Conservation (phyloP, 2,113 vertebrate species). For the Hippocampus abdominalis region DNA sequence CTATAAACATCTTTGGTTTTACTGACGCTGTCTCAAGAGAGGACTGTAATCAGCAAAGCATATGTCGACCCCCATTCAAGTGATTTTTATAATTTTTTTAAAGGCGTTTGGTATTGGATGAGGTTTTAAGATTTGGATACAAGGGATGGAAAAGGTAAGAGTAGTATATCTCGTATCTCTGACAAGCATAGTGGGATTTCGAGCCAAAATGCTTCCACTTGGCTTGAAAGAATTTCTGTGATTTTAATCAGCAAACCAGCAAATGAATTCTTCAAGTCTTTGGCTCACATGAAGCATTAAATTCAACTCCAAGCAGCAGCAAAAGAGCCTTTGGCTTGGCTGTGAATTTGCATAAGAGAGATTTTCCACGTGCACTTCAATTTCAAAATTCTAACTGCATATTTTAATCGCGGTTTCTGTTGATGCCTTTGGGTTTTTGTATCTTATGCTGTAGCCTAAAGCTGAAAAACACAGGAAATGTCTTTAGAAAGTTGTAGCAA, state of each 20-base stretch:
- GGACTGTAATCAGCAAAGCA: constrained; percentile 35
- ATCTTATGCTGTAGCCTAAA: constrained; percentile 48
- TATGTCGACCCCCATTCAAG: constrained; percentile 31
- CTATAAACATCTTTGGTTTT: constrained; percentile 26
- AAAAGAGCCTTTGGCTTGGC: constrained; percentile 59
- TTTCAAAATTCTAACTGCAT: constrained; percentile 48
- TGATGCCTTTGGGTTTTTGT: constrained; percentile 57
- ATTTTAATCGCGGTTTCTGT: constrained; percentile 57
- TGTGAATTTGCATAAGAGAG: constrained; percentile 58
- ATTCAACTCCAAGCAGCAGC: constrained; percentile 64
- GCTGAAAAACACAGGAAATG: constrained; percentile 42
- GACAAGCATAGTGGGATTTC: constrained; percentile 51
- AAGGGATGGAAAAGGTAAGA: constrained; percentile 47
- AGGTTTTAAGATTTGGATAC: constrained; percentile 48
- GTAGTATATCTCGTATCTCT: constrained; percentile 57
- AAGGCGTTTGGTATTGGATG: constrained; percentile 30
- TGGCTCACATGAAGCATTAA: constrained; percentile 64
- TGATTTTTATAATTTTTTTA: constrained; percentile 45
- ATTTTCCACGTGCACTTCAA: constrained; percentile 26
- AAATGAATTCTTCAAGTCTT: constrained; percentile 53
- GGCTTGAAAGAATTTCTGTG: constrained; percentile 66
- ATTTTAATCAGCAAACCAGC: constrained; percentile 58
- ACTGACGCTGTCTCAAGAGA: constrained; percentile 20
- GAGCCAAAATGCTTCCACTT: constrained; percentile 60
- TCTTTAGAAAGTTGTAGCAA: constrained; percentile 48